Conservation (phyloP, 1,140 invertebrate species). For the Caenorhabditis brenneri region DNA sequence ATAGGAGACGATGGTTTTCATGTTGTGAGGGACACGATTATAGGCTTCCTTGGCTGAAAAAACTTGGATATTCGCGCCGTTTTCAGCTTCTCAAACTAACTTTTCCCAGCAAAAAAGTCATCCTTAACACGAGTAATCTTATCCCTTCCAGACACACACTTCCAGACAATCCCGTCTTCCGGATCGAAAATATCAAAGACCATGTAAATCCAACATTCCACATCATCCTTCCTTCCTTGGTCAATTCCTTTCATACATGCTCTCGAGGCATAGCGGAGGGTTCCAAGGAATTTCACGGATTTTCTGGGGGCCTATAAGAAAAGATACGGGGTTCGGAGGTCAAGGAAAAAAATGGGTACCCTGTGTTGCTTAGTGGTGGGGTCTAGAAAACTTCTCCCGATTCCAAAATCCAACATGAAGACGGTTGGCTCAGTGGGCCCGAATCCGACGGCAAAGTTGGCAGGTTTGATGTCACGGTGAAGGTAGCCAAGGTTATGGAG, state of each 20-base stretch:
- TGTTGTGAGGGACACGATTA: not conserved
- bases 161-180: conserved; percentile 30
- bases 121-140: conserved; percentile 15
- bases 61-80: not conserved
- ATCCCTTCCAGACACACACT: not conserved
- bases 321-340: not conserved
- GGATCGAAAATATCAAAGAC: conserved; percentile 43
- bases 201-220: conserved; percentile 48
- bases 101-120: not conserved
- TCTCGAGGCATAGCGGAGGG: conserved; percentile 36
- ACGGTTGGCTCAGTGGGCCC: not conserved
- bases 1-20: not conserved
- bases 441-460: not conserved
- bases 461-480: conserved; percentile 23
- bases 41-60: not conserved
- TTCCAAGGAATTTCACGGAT: conserved; percentile 41
- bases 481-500: not conserved
- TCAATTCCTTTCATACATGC: conserved; percentile 10
- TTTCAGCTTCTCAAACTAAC: not conserved
- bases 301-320: not conserved
- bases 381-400: not conserved
- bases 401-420: conserved; percentile 45
- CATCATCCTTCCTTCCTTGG: conserved; percentile 48
- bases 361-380: not conserved
- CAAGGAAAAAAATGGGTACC: not conserved